phyloP scores from a whole-genome alignment of 2,113 vertebrate species.

The Onychorhynchus coronatus region DNA sequence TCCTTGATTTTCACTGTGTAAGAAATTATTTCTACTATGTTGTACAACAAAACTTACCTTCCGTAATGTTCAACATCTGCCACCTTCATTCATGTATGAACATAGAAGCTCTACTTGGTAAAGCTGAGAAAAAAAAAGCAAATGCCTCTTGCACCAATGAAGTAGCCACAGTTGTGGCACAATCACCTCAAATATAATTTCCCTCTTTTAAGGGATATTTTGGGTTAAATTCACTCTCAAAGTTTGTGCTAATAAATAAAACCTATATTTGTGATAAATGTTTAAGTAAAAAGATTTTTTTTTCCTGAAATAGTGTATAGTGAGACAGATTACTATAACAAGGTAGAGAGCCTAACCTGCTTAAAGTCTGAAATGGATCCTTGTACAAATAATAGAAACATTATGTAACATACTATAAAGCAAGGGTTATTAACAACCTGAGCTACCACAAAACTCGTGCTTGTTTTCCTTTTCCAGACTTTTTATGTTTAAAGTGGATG shows the following conservation, averaged over 20 bases:
- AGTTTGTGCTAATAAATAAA: neutral
- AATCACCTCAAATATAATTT: neutral
- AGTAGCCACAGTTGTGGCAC: neutral
- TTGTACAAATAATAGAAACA: neutral
- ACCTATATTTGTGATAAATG: neutral
- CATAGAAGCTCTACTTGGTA: neutral
- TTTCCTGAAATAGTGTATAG: neutral
- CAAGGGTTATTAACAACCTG: neutral
- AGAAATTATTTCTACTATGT: neutral
- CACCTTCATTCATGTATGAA: neutral
- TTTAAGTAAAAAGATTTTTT: neutral
- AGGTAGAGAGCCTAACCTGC: neutral
- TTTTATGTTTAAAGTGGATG: neutral
- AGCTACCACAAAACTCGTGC: neutral
- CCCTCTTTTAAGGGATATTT: neutral
- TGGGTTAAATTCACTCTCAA: neutral
- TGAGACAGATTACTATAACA: neutral
- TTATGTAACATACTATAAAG: rapidly evolving
- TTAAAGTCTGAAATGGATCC: neutral
- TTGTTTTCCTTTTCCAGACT: neutral
- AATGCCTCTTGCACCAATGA: neutral
- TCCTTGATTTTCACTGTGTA: neutral
- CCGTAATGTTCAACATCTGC: neutral
- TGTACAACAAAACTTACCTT: neutral
- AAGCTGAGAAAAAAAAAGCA: neutral